Percentiles rank a stretch among this genome's conserved stretches.
These are phyloP conservation scores for Leucophenga maculata DNA, from an alignment of 2,888 invertebrate species.

Conservation along the genomic window DNA sequence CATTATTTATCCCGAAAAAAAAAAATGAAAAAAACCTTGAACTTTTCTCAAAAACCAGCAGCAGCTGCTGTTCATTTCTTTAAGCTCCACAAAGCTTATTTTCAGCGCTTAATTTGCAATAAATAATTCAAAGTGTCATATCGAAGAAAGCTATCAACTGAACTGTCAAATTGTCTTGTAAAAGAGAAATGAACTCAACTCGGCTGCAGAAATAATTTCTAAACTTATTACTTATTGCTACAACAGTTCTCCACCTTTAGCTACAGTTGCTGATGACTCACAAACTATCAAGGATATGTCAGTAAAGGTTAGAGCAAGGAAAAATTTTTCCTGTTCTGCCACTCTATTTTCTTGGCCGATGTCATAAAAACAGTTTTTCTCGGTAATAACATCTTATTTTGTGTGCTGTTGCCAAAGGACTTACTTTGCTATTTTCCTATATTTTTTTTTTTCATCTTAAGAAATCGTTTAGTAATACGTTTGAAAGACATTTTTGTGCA, in stretches of 20 bases:
- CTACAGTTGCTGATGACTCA: not conserved
- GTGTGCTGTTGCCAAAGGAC: too few species aligned
- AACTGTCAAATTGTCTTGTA: slow-evolving; percentile 18
- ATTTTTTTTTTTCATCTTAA: not conserved
- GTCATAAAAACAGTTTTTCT: slow-evolving; percentile 17
- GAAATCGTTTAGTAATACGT: not conserved
- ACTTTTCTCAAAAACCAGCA: too few species aligned
- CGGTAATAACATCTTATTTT: slow-evolving; percentile 23
- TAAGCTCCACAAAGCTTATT: too few species aligned
- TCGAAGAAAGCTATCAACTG: slow-evolving; percentile 16
- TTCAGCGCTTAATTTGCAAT: too few species aligned
- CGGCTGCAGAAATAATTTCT: not conserved
- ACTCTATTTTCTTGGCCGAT: not conserved
- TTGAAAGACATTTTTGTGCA: slow-evolving; percentile 2
- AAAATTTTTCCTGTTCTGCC: not conserved
- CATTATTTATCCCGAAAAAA: too few species aligned
- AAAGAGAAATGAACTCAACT: not conserved
- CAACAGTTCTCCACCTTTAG: too few species aligned
- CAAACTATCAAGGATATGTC: too few species aligned
- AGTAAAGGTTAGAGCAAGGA: not conserved
- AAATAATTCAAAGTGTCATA: not conserved
- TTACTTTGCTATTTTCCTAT: too few species aligned
- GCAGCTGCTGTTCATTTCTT: too few species aligned
- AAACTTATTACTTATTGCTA: not conserved
- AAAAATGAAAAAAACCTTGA: too few species aligned